Base-by-base conservation (phyloP, 2,888 invertebrate genomes). In the Gryllus longicercus region DNA sequence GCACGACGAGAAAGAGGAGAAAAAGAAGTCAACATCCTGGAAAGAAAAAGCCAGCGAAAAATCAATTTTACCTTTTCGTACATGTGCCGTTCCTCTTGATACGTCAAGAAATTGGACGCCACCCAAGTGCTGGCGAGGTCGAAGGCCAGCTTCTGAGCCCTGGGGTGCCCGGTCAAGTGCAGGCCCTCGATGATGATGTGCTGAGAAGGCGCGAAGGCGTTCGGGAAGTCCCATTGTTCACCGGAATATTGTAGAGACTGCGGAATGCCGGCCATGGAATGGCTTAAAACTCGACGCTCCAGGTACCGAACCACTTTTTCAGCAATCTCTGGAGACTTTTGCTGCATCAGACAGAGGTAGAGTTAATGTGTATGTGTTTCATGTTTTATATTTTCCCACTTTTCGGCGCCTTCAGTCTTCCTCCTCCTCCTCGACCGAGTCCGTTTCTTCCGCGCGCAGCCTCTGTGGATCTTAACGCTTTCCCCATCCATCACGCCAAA, bases 171-270 rank as follows among this genome's bases (percentile, higher is more conserved):
- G 11, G 92, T 89, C 63, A 90, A 89, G 80, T 91, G 89, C 81
- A 95, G 86, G 4, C 92, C 92, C 85, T 92, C 90, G 3, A 95
- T 91, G 2, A 93, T 87, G 79, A 95, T 90, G 84, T 93, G 93
- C 82, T 95, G 93, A 77, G 93, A 89, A 4, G 96, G 96, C 0
- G 96, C 93, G 96, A 96, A 96, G 0, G 94, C 94, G 85, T 96
- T 96, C 0, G 95, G 94, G 84, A 91, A 92, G 86, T 95, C 94
- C 95, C 95, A 93, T 85, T 95, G 93, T 86, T 94, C 92, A 0
- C 92, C 92, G 12, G 92, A 91, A 25, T 89, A 87, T 63, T 88
- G 87, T 74, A 94, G 84, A 0, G 94, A 93, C 0, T 92, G 87
- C 0, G 94, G 94, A 50, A 93, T 89, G 10, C 94, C 94, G 5